A percentile compares a stretch with the other conserved stretches of the same genome.
These are phyloP conservation scores for Rotaria magnacalcarata DNA, from an alignment of 2,888 invertebrate species.

Conservation along the genomic window DNA sequence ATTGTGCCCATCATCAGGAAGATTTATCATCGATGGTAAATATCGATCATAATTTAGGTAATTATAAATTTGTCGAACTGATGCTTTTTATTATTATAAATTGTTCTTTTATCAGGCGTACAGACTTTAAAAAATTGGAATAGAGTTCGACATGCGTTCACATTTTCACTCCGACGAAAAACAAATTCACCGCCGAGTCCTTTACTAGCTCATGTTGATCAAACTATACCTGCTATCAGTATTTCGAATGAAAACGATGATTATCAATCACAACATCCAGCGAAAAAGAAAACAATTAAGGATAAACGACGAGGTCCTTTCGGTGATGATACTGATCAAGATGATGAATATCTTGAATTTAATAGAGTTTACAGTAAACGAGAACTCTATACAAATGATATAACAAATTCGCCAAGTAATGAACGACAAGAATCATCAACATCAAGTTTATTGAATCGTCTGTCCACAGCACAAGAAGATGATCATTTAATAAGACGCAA, in stretches of 20 bases:
- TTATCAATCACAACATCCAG: not conserved
- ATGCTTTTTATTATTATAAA: too few relatives aligned
- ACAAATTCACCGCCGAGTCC: not conserved
- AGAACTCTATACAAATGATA: not conserved
- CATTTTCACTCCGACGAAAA: not conserved
- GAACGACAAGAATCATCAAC: too few relatives aligned
- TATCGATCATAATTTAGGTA: not conserved
- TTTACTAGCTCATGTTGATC: not conserved
- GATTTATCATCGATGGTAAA: not conserved
- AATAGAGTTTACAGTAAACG: not conserved
- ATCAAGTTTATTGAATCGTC: not conserved
- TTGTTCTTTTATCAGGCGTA: not conserved
- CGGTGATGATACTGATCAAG: not conserved
- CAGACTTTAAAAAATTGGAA: not conserved
- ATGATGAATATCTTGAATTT: not conserved
- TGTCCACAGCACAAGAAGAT: not conserved
- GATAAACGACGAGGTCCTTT: not conserved
- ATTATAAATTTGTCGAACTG: too few relatives aligned
- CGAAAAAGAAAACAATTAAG: not conserved
- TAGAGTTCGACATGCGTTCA: not conserved
- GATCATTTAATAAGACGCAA: not conserved
- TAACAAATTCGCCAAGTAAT: not conserved
- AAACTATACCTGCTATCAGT: not conserved
- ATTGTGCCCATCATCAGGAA: not conserved
- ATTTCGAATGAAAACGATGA: conserved; percentile 7